These are phyloP conservation scores for Oryzias curvinotus DNA, from an alignment of 2,113 vertebrate genomes.

Conservation along the genomic window DNA sequence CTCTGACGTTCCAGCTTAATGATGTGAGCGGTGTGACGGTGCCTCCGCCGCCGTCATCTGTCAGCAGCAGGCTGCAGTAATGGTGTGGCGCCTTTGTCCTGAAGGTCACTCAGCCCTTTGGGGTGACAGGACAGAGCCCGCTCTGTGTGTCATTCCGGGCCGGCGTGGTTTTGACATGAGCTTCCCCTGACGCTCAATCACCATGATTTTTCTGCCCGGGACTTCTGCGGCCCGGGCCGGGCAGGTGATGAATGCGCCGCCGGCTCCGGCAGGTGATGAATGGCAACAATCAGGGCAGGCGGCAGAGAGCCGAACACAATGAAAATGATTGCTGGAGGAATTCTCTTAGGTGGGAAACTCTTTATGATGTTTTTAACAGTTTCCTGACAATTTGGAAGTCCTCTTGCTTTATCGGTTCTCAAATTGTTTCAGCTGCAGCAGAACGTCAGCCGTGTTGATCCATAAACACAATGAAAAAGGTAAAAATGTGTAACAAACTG, in stretches of 20 bases:
- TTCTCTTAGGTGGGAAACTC: slow-evolving; percentile 27
- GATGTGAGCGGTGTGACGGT: slow-evolving; percentile 48
- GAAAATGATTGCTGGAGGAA: slow-evolving; percentile 46
- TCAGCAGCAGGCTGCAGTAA: slow-evolving; percentile 42
- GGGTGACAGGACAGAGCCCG: slow-evolving; percentile 51
- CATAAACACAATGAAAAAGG: no score
- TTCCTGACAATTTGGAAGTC: background rate
- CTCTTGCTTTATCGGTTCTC: no score
- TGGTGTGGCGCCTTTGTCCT: slow-evolving; percentile 39
- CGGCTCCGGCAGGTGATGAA: slow-evolving; percentile 61
- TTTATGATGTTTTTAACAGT: slow-evolving; percentile 12
- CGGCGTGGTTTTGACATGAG: slow-evolving; percentile 61
- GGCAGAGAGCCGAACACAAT: slow-evolving; percentile 46
- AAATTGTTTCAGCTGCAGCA: no score
- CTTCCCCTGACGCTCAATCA: slow-evolving; percentile 67
- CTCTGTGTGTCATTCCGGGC: slow-evolving; percentile 48
- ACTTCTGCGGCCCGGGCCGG: slow-evolving; percentile 27
- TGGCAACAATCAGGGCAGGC: slow-evolving; percentile 62
- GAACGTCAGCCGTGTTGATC: no score
- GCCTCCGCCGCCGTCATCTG: slow-evolving; percentile 47
- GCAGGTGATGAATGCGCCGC: slow-evolving; percentile 55
- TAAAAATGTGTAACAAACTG: no score
- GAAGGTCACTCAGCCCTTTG: slow-evolving; percentile 69
- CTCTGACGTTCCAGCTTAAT: slow-evolving; percentile 38
- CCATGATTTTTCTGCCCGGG: slow-evolving; percentile 47